phyloP scores from a whole-genome alignment of 2,113 vertebrate genomes.

The Suncus etruscus region DNA sequence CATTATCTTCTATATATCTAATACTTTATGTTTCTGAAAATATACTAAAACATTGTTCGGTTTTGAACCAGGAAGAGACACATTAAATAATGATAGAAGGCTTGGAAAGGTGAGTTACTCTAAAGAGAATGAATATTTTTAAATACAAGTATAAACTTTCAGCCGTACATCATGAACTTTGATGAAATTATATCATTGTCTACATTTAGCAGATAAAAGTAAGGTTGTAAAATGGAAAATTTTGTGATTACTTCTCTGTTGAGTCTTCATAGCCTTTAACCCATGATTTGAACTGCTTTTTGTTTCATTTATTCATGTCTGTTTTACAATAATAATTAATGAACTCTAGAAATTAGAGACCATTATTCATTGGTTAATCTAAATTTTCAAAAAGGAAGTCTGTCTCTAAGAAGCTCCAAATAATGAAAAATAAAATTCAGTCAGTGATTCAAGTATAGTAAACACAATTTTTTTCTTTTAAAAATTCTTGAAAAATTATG shows the following conservation, averaged over 20 bases:
- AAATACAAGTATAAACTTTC: constrained; percentile 57
- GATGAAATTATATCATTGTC: constrained; percentile 58
- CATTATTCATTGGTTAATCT: constrained; percentile 65
- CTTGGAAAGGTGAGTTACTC: background rate
- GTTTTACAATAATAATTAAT: background rate
- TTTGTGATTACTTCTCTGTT: constrained; percentile 82
- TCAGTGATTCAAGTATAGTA: constrained; percentile 69
- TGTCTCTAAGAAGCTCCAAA: constrained; percentile 61
- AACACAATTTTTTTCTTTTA: constrained; percentile 49
- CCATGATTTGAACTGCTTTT: constrained; percentile 75
- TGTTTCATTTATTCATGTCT: background rate
- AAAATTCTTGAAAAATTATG: constrained; percentile 69
- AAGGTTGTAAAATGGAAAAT: constrained; percentile 30
- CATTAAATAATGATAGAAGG: too few relatives aligned
- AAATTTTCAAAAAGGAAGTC: constrained; percentile 72
- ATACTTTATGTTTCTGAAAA: background rate
- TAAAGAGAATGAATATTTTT: constrained; percentile 7
- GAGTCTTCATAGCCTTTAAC: constrained; percentile 51
- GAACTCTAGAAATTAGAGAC: constrained; percentile 62
- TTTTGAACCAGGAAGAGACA: background rate
- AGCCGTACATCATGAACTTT: too few relatives aligned
- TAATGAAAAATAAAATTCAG: constrained; percentile 75
- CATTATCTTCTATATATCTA: background rate
- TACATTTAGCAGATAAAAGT: constrained; percentile 68
- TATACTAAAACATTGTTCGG: background rate